phyloP scores from a whole-genome alignment of 2,113 vertebrate species.

The Bubo blakistoni region DNA sequence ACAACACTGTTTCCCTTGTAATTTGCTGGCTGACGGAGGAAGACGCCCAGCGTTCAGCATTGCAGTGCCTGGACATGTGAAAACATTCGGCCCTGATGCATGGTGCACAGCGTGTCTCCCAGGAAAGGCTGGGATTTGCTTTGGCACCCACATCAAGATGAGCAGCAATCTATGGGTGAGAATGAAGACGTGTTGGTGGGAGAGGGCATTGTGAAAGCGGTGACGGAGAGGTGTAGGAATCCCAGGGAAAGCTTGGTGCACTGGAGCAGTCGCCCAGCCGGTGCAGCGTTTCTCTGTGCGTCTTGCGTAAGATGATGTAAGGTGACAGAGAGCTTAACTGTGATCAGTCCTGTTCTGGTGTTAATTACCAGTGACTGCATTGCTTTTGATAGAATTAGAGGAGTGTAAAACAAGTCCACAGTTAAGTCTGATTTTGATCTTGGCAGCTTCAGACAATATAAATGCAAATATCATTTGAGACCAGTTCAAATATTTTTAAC shows the following conservation, averaged over 20 bases:
- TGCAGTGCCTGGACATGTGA: fast-evolving
- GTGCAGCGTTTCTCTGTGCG: neutral
- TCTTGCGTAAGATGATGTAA: neutral
- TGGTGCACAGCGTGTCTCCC: too few relatives aligned
- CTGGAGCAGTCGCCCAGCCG: neutral
- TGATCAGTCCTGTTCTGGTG: neutral
- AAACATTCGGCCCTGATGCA: neutral
- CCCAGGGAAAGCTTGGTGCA: neutral
- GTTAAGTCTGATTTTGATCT: constrained; percentile 50
- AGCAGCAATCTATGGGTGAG: neutral
- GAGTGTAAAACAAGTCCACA: neutral
- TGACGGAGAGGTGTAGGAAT: constrained; percentile 27
- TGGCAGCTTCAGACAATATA: constrained; percentile 4
- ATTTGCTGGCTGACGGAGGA: neutral
- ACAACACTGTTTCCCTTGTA: fast-evolving
- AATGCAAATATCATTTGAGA: neutral
- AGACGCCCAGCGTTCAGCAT: neutral
- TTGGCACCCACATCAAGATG: neutral
- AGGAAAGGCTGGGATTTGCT: neutral
- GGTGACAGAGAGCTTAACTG: neutral
- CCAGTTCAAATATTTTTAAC: neutral
- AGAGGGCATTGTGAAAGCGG: neutral
- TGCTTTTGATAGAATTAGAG: neutral
- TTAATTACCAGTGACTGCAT: constrained; percentile 33
- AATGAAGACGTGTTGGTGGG: neutral